These are phyloP conservation scores for Kryptolebias ocellatus DNA, from an alignment of 2,797 vertebrate genomes.

Conservation along the genomic window DNA sequence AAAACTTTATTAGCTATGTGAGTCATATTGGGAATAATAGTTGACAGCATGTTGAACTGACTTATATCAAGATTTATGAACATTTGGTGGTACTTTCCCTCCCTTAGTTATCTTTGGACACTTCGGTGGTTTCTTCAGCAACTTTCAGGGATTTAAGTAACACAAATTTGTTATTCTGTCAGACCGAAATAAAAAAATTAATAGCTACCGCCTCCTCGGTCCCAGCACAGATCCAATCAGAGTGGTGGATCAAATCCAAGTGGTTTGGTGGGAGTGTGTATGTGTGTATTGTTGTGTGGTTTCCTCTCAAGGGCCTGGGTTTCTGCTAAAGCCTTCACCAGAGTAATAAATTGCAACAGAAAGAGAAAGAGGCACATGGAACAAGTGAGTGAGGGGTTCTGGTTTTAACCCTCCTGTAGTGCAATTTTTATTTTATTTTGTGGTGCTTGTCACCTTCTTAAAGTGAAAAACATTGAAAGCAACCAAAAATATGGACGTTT, in stretches of 20 bases:
- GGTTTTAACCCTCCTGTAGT: conserved; percentile 4
- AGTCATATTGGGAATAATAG: conserved; percentile 3
- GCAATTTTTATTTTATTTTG: neutral
- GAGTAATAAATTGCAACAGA: conserved; percentile 46
- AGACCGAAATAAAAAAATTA: conserved; percentile 49
- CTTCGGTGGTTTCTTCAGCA: conserved; percentile 8
- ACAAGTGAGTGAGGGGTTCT: conserved; percentile 10
- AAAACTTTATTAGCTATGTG: neutral
- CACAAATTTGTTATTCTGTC: conserved; percentile 38
- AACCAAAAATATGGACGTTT: neutral
- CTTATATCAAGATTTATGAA: conserved; percentile 27
- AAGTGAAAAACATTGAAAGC: neutral
- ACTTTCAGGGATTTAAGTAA: conserved; percentile 21
- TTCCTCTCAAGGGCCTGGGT: conserved; percentile 15
- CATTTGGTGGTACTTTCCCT: conserved; percentile 30
- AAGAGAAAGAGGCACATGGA: conserved; percentile 27
- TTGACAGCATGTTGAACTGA: conserved; percentile 26
- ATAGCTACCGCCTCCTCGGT: conserved; percentile 39
- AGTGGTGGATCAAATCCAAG: conserved; percentile 40
- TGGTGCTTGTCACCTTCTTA: neutral
- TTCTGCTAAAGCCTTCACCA: conserved; percentile 25
- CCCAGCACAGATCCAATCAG: conserved; percentile 49
- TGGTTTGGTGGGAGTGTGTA: conserved; percentile 15
- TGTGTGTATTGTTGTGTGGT: conserved; percentile 18
- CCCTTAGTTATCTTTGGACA: conserved; percentile 21